phyloP scores from a whole-genome alignment of 2,797 vertebrate genomes.

The Sebastiscus tertius region DNA sequence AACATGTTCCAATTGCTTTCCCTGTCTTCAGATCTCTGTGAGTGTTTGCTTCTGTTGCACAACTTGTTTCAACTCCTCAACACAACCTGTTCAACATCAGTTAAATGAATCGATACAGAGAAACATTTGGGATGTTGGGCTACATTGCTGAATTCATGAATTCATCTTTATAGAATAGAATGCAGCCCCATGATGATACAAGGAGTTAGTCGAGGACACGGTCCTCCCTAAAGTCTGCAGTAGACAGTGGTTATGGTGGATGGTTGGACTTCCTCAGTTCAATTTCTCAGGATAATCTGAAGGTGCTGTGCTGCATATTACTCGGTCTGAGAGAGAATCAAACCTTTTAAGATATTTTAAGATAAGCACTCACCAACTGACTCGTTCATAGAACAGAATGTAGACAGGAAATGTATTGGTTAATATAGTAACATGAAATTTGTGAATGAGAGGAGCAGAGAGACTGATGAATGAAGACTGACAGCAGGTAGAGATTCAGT shows the following conservation, averaged over 20 bases:
- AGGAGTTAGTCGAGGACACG: not conserved
- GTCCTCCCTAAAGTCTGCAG: not conserved
- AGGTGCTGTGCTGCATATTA: not conserved
- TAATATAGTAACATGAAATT: not conserved
- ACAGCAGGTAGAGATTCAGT: not conserved
- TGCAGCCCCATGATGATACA: not conserved
- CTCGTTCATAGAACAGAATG: not conserved
- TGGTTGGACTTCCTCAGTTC: not conserved
- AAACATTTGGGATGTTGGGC: not conserved
- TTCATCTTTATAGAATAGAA: not conserved
- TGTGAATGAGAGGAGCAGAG: not conserved
- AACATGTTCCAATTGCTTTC: not conserved
- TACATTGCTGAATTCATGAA: not conserved
- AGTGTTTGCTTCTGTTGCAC: conserved; percentile 4
- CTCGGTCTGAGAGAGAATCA: not conserved
- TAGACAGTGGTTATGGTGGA: not conserved
- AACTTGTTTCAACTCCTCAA: not conserved
- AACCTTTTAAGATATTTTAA: not conserved
- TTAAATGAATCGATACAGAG: not conserved
- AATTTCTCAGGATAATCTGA: not conserved
- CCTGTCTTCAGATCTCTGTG: not conserved
- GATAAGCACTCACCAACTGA: not conserved
- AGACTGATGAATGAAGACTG: not conserved
- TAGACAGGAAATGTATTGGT: not conserved
- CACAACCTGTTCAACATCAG: not conserved